phyloP scores from a whole-genome alignment of 2,797 vertebrate genomes.

The Geotrypetes seraphini region DNA sequence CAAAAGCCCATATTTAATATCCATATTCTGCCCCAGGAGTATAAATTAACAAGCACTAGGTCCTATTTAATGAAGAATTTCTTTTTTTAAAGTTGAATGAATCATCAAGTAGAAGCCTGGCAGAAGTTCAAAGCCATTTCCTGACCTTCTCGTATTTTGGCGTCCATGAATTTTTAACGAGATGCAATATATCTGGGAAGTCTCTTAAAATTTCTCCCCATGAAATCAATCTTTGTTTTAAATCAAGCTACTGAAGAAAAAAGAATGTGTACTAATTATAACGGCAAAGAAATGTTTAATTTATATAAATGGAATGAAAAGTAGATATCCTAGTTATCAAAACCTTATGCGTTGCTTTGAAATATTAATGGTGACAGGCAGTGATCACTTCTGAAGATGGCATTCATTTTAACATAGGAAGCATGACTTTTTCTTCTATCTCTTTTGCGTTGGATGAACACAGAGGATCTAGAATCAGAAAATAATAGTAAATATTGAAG shows the following conservation, averaged over 20 bases:
- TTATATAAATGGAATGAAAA: too few species aligned
- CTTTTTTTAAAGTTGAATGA: slow-evolving; percentile 57
- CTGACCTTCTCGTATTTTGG: slow-evolving; percentile 60
- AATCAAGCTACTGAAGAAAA: slow-evolving; percentile 22
- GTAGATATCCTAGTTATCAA: slow-evolving; percentile 26
- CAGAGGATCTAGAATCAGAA: too few species aligned
- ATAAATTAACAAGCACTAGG: slow-evolving; percentile 61
- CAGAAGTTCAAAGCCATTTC: slow-evolving; percentile 66
- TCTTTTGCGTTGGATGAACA: too few species aligned
- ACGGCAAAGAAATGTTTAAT: slow-evolving; percentile 26
- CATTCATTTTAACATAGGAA: too few species aligned
- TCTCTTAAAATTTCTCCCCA: slow-evolving; percentile 43
- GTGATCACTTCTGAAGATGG: too few species aligned
- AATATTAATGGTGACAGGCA: slow-evolving; percentile 29
- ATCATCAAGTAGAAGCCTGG: slow-evolving; percentile 57
- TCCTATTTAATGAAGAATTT: slow-evolving; percentile 58
- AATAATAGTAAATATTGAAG: slow-evolving; percentile 16
- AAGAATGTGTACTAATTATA: slow-evolving; percentile 16
- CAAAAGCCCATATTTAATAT: slow-evolving; percentile 43
- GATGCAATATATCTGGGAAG: slow-evolving; percentile 47
- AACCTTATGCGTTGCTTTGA: slow-evolving; percentile 13
- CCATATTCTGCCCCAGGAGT: slow-evolving; percentile 38
- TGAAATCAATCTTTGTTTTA: slow-evolving; percentile 24
- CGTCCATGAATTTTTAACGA: slow-evolving; percentile 62
- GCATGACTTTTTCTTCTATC: slow-evolving; percentile 1